Evolutionary conservation across 2,113 vertebrate genomes (phyloP).

Genomic region (Lophura nycthemera): DNA sequence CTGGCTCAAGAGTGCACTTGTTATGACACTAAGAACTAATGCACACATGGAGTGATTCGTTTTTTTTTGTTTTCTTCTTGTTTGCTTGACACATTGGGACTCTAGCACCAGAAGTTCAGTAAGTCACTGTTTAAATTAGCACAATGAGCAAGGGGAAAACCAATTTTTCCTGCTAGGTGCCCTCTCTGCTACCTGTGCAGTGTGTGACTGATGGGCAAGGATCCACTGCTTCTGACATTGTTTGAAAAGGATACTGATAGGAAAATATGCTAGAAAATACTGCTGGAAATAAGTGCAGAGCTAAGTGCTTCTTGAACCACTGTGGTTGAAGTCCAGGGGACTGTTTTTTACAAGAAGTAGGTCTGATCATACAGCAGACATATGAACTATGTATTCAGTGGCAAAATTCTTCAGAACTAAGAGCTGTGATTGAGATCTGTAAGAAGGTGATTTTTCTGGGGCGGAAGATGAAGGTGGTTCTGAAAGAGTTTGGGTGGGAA

Average conservation of each 20-base stretch:
- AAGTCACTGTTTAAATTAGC: background rate
- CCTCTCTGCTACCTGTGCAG: background rate
- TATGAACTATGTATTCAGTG: background rate
- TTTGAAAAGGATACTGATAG: background rate
- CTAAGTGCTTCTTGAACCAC: background rate
- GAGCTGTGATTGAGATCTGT: background rate
- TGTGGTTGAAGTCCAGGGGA: background rate
- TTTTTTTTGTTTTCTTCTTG: background rate
- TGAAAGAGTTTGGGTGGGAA: background rate
- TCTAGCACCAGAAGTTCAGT: background rate
- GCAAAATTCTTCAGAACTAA: background rate
- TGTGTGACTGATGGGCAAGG: background rate
- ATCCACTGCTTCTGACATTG: background rate
- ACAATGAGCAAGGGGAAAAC: background rate
- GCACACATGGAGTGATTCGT: conserved; percentile 14
- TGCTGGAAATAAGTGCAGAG: background rate
- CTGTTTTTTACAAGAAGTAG: background rate
- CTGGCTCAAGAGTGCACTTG: conserved; percentile 10
- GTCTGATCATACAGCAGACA: background rate
- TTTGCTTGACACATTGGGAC: conserved; percentile 33
- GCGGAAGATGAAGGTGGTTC: background rate
- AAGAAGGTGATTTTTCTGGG: background rate
- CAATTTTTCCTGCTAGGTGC: background rate
- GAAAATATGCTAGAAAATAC: too few relatives aligned
- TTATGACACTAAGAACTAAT: conserved; percentile 25